Base-by-base conservation (phyloP, 2,888 invertebrate genomes). In the Trissonchulus sp. region DNA sequence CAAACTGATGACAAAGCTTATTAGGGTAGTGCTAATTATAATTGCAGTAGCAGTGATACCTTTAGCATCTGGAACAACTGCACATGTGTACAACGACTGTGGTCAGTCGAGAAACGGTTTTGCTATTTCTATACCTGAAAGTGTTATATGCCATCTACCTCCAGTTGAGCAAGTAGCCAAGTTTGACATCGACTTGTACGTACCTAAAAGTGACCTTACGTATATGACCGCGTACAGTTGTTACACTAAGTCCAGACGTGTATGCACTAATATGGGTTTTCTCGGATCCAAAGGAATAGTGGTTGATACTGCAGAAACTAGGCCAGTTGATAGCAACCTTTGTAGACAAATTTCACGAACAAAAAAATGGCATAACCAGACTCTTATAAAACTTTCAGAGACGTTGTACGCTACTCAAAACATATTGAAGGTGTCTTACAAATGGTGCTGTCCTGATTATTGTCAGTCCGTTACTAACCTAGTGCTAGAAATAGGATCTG, bases 381-480 rank as follows among this genome's bases (percentile, higher is more conserved):
- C 8, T 8, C 48, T 48, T 23, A 48, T 23, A 15, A 8, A 15
- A 15, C 8, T 48, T 23, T 15, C 48, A 48, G 8, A 8, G 8
- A 23, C 8, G 48, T 8, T 48, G 23, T 48, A 23, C 8, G 23
- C 23, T 15, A 69, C 69, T 15, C 3, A 34, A 3, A 69, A 30
- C 31, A n/a, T 15, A 2, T 31, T 69, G 31, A 69, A 30, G 8
- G 8, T 69, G 8, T 8, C 15, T 3, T 69, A 33, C 35, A 34
- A 28, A 8, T 69, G 35, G 31, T 69, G 69, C n/a, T 69, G 69
- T 69, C 8, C 15, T 34, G 8, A 28, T 2, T 33, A 8, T 8
- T 69, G 69, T n/a, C 33, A 33, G n/a, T n/a, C 72, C 35, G 37
- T 72, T 15, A 38, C 48, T 33, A 72, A 36, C 15, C 28, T 72